Conservation (phyloP, 2,797 vertebrate genomes). For the Hydrocynus forskahlii region DNA sequence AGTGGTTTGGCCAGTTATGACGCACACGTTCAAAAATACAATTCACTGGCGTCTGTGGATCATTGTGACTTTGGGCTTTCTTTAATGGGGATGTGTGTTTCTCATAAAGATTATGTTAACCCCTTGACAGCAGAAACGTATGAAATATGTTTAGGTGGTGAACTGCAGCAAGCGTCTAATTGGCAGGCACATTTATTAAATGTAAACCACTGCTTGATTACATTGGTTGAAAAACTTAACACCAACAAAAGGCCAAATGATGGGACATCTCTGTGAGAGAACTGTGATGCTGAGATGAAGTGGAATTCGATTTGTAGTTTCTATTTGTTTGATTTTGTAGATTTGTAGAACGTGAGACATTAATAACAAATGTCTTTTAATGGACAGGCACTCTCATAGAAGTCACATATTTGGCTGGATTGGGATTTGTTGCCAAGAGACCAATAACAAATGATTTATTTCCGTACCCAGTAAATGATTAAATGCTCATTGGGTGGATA, state of each 20-base stretch:
- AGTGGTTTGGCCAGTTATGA: conserved; percentile 79
- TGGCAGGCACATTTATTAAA: conserved; percentile 48
- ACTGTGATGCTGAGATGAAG: not conserved
- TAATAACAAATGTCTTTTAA: too few species aligned
- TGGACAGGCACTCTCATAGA: too few species aligned
- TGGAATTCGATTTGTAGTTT: too few species aligned
- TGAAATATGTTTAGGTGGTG: conserved; percentile 64
- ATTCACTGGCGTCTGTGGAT: conserved; percentile 75
- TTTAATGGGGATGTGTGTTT: conserved; percentile 74
- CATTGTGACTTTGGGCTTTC: conserved; percentile 66
- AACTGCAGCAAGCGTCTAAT: conserved; percentile 64
- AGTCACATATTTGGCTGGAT: too few species aligned
- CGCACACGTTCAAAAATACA: conserved; percentile 74
- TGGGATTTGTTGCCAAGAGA: too few species aligned
- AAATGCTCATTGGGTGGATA: too few species aligned
- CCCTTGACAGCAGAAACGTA: conserved; percentile 57
- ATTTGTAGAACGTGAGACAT: too few species aligned
- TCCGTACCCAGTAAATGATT: too few species aligned
- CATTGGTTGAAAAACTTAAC: not conserved
- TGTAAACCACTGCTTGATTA: conserved; percentile 20
- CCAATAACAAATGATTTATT: too few species aligned
- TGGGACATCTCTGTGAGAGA: not conserved
- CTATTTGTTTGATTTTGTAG: not conserved
- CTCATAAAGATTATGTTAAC: conserved; percentile 73
- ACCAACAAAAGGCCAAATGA: not conserved